Percentiles rank a stretch among this genome's conserved stretches.
phyloP scores from a whole-genome alignment of 2,797 vertebrate species.

The Sphenodon punctatus region DNA sequence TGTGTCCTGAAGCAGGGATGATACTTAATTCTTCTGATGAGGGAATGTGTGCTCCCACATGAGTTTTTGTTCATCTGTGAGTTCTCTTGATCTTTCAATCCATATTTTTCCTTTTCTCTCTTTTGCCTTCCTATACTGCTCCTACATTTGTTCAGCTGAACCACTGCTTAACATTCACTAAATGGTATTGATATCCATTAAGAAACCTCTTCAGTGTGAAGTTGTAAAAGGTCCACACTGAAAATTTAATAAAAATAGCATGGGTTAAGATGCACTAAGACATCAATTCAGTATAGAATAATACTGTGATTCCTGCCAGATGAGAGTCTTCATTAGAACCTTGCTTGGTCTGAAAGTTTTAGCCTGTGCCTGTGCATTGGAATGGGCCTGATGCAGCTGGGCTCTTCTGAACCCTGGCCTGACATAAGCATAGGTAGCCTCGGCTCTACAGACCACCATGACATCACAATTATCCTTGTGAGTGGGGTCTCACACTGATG shows the following conservation, averaged over 20 bases:
- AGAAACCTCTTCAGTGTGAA: constrained; percentile 27
- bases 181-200: neutral
- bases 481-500: no score
- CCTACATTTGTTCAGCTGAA: constrained; percentile 20
- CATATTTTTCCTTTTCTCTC: neutral
- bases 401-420: no score
- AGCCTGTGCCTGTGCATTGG: no score
- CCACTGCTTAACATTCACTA: constrained; percentile 29
- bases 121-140: neutral
- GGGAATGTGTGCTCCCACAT: neutral
- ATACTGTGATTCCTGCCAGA: neutral
- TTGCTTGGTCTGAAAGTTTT: no score
- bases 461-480: no score
- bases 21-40: no score
- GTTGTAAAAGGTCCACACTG: neutral
- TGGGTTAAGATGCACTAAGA: neutral
- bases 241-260: constrained; percentile 13
- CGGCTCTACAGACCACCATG: no score
- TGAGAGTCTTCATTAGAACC: no score
- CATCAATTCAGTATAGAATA: neutral
- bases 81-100: neutral
- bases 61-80: neutral
- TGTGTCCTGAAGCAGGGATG: no score
- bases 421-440: no score
- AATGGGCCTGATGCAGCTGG: no score